phyloP scores from a whole-genome alignment of 2,113 vertebrate species.

The Campylomormyrus tamandua region DNA sequence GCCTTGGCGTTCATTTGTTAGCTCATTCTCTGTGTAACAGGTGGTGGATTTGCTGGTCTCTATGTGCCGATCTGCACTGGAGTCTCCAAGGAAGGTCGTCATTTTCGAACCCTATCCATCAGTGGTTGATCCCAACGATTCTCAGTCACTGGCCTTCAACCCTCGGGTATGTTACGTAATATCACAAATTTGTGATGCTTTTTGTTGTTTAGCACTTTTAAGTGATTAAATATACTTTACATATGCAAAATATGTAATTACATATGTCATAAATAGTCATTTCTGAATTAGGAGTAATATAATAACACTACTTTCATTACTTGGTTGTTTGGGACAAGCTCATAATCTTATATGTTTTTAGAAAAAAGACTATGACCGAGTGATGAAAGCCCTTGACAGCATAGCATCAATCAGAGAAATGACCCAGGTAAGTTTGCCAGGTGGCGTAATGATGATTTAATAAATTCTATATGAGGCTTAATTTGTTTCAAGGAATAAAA shows the following conservation, averaged over 20 bases:
- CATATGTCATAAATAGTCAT: not conserved
- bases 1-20: not conserved
- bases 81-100: slow-evolving; percentile 82
- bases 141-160: slow-evolving; percentile 83
- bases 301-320: not conserved
- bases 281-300: not conserved
- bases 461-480: not conserved
- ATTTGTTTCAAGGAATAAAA: not conserved
- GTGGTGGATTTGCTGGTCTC: slow-evolving; percentile 83
- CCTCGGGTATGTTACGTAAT: slow-evolving; percentile 63
- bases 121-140: slow-evolving; percentile 81
- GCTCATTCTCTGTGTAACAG: slow-evolving; percentile 46
- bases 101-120: slow-evolving; percentile 92
- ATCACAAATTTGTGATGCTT: not conserved
- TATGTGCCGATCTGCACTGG: slow-evolving; percentile 83
- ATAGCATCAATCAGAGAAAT: slow-evolving; percentile 88
- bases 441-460: not conserved
- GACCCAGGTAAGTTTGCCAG: slow-evolving; percentile 65
- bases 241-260: not conserved
- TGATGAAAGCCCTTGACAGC: slow-evolving; percentile 82
- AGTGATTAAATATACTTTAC: not conserved
- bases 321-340: not conserved
- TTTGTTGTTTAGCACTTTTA: not conserved
- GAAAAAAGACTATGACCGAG: slow-evolving; percentile 87
- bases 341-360: slow-evolving; percentile 36